Percentiles rank a stretch among this genome's conserved stretches.
Evolutionary conservation across 2,113 vertebrate species (phyloP).

Genomic region (Dryoscopus gambensis): DNA sequence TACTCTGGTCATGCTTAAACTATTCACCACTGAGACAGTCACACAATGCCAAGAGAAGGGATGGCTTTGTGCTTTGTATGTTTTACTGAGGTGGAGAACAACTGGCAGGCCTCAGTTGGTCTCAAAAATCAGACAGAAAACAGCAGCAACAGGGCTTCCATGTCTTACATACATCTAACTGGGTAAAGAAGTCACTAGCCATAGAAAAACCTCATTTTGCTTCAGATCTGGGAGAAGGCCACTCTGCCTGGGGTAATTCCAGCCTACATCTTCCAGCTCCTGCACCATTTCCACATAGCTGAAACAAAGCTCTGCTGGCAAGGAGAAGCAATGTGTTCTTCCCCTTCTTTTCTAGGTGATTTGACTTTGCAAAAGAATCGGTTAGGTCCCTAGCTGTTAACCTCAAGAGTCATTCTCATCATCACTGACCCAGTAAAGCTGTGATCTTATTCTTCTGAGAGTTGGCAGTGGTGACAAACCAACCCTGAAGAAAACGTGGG

Average conservation of each 20-base stretch:
- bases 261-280: not conserved
- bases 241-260: not conserved
- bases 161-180: accelerated
- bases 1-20: not conserved
- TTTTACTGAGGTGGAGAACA: not conserved
- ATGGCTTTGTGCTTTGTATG: not conserved
- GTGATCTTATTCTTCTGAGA: not conserved
- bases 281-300: not conserved
- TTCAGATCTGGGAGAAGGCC: not conserved
- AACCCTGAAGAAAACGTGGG: not conserved
- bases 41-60: not conserved
- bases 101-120: not conserved
- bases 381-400: not conserved
- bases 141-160: not conserved
- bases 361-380: not conserved
- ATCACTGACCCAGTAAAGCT: not conserved
- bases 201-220: not conserved
- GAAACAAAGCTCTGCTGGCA: not conserved
- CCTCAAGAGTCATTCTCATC: not conserved
- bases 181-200: not conserved
- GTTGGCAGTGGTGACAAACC: not conserved
- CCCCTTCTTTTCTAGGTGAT: not conserved
- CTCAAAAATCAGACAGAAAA: not conserved
- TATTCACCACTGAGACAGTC: not conserved
- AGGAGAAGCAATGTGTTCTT: not conserved